Evolutionary conservation across 1,140 invertebrate genomes (phyloP).

Genomic region (Wiebesia pumilae): DNA sequence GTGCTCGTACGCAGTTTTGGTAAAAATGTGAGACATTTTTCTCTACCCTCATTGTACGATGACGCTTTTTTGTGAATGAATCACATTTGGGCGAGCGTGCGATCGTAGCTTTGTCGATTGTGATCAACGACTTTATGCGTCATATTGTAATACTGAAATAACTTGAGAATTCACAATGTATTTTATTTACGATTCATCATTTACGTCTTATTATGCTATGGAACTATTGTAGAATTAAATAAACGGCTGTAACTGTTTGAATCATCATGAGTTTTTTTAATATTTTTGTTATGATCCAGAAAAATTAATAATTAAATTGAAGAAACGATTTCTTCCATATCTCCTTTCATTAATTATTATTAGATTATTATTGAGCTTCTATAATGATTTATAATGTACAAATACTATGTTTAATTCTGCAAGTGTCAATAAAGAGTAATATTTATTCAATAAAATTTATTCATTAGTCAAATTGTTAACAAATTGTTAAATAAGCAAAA

Average conservation of each 20-base stretch:
- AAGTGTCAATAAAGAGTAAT: no score
- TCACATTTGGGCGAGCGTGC: background rate
- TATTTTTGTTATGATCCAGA: background rate
- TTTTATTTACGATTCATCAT: slow-evolving; percentile 57
- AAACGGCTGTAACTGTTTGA: slow-evolving; percentile 61
- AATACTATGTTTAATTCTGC: no score
- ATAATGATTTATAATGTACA: no score
- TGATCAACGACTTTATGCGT: slow-evolving; percentile 37
- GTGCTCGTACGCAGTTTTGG: background rate
- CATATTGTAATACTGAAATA: slow-evolving; percentile 51
- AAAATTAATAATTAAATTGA: background rate
- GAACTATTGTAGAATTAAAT: slow-evolving; percentile 61
- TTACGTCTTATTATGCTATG: slow-evolving; percentile 60
- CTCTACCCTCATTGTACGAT: background rate
- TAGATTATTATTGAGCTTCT: no score
- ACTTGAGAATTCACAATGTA: slow-evolving; percentile 56
- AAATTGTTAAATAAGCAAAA: no score
- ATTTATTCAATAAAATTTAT: no score
- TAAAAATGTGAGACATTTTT: background rate
- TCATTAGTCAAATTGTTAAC: no score
- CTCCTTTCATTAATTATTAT: background rate
- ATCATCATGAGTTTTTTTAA: slow-evolving; percentile 1
- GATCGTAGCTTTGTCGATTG: background rate
- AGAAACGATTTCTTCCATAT: background rate
- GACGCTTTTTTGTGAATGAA: background rate